Base-by-base conservation (phyloP, 2,888 invertebrate genomes). In the Mythimna impura region DNA sequence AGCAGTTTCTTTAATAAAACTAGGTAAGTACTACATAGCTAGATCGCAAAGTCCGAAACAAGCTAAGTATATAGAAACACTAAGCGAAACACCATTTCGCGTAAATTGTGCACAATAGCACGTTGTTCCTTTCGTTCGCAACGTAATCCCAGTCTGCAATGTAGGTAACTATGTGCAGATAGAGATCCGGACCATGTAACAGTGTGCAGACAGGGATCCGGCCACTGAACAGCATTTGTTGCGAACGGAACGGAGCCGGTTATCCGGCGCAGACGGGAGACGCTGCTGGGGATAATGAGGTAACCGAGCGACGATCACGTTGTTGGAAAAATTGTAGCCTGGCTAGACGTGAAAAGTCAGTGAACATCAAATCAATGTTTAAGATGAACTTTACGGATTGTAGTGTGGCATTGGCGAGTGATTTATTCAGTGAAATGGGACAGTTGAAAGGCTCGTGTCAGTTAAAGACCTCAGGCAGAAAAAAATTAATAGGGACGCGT, bases 201-300 rank as follows among this genome's bases (percentile, higher is more conserved):
- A n/a, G 47, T 47, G 60, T 14, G 22, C 76, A 54, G 30, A 54
- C 60, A 54, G 14, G 30, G 47, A 66, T 60, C 54, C 70, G 52
- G 36, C 30, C 47, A 30, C 58, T 69, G 74, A 50, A 36, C 58
- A 60, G 52, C 20, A 68, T 74, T 52, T 54, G 60, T 76, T 57
- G 57, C 47, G 34, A 30, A 54, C 47, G 36, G 54, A 25, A n/a
- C 22, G 30, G 22, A 30, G 60, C 30, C 60, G 36, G 43, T 30
- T 12, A 40, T 47, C 54, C 70, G 71, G 43, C 7, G 43, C 25
- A 76, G 60, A 60, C 36, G 54, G 43, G 43, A 30, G 6, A 50
- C 20, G 20, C 12, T 50, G 9, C 50, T 8, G 22, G 20, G n/a
- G 43, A n/a, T 20, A 36, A 17, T 47, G 36, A 22, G 22, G 40